These are phyloP conservation scores for Pipistrellus pygmaeus DNA, from an alignment of 2,797 vertebrate species.

Conservation along the genomic window DNA sequence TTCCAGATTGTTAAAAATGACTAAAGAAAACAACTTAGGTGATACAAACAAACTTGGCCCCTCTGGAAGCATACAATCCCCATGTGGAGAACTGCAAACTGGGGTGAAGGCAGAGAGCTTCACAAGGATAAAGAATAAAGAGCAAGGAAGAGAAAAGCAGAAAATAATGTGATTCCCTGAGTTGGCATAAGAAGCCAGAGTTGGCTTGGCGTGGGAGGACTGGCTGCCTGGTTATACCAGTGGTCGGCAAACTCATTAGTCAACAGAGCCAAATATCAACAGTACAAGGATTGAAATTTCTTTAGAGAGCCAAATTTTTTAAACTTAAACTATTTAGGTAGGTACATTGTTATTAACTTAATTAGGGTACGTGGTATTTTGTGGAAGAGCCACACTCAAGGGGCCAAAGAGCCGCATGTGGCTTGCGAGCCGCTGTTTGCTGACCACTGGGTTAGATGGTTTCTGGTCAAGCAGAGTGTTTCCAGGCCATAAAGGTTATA, in stretches of 20 bases:
- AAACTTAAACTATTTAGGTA: too few relatives aligned
- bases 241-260: too few relatives aligned
- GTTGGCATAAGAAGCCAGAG: not conserved
- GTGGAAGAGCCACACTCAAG: too few relatives aligned
- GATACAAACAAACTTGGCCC: not conserved
- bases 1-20: not conserved
- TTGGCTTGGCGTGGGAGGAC: not conserved
- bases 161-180: not conserved
- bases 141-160: not conserved
- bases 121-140: not conserved
- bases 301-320: too few relatives aligned
- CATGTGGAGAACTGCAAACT: not conserved
- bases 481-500: not conserved
- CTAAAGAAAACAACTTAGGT: not conserved
- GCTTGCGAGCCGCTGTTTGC: too few relatives aligned
- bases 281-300: too few relatives aligned
- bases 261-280: too few relatives aligned
- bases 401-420: too few relatives aligned
- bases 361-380: too few relatives aligned
- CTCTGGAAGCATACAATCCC: not conserved
- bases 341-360: too few relatives aligned
- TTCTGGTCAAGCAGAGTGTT: not conserved
- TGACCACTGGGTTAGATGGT: not conserved
- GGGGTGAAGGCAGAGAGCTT: not conserved
- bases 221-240: not conserved